Evolutionary conservation across 1,140 invertebrate species (phyloP).

Genomic region (Mizuhopecten yessoensis): DNA sequence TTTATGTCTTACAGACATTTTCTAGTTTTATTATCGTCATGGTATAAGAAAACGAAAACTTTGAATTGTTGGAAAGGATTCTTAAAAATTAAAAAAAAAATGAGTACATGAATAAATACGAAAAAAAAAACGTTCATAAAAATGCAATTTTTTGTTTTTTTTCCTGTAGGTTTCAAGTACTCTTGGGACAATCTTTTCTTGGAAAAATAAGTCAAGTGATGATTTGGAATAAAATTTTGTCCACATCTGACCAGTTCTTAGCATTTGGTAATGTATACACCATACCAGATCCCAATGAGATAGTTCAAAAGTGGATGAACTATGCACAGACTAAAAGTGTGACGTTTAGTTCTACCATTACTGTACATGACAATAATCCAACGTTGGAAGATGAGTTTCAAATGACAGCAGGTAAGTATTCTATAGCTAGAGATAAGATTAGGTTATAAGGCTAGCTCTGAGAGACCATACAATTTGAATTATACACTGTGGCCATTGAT

Average conservation of each 20-base stretch:
- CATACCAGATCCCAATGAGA: not conserved
- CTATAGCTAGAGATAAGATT: not conserved
- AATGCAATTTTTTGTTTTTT: too few species aligned
- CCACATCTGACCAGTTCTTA: not conserved
- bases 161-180: not conserved
- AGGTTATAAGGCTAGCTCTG: too few species aligned
- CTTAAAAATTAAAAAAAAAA: too few species aligned
- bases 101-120: too few species aligned
- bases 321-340: not conserved
- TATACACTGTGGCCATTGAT: too few species aligned
- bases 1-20: too few species aligned
- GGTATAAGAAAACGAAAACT: too few species aligned
- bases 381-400: not conserved
- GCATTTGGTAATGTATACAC: not conserved
- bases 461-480: too few species aligned
- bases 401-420: not conserved
- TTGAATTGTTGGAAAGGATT: too few species aligned
- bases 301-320: not conserved
- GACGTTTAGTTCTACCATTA: not conserved
- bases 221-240: not conserved
- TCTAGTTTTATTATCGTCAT: too few species aligned
- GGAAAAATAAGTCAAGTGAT: not conserved
- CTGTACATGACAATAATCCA: not conserved
- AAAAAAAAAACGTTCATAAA: too few species aligned
- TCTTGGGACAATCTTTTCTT: not conserved